Evolutionary conservation across 1,140 invertebrate genomes (phyloP).

Genomic region (Drosophila miranda): DNA sequence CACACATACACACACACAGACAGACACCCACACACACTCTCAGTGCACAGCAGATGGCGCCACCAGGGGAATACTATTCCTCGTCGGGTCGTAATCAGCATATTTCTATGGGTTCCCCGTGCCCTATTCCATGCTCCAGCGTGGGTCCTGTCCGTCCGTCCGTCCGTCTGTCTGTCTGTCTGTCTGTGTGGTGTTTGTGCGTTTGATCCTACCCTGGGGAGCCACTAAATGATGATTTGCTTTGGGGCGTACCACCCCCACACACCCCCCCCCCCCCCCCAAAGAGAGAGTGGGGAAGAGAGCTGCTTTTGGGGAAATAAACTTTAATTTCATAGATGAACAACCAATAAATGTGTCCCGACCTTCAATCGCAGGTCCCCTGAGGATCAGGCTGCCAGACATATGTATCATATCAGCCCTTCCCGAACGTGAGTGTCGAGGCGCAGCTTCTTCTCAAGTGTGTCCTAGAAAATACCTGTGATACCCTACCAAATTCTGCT

Average conservation of each 20-base stretch:
- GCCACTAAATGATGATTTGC: slow-evolving; percentile 58
- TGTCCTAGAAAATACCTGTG: too few species aligned
- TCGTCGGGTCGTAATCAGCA: slow-evolving; percentile 43
- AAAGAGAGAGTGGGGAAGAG: neutral
- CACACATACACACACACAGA: neutral
- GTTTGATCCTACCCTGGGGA: slow-evolving; percentile 50
- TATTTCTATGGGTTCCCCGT: slow-evolving; percentile 26
- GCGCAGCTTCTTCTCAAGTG: too few species aligned
- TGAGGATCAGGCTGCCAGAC: too few species aligned
- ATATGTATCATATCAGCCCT: too few species aligned
- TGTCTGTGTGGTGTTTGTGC: slow-evolving; percentile 12
- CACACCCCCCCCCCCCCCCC: too few species aligned
- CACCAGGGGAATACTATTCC: slow-evolving; percentile 22
- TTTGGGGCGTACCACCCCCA: slow-evolving; percentile 40
- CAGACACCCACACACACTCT: neutral
- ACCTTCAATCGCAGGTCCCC: neutral
- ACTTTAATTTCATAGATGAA: slow-evolving; percentile 50
- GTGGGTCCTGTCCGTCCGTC: neutral
- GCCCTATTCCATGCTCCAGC: too few species aligned
- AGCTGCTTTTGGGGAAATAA: slow-evolving; percentile 18
- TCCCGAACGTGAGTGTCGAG: too few species aligned
- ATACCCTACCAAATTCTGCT: too few species aligned
- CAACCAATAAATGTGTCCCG: slow-evolving; percentile 22
- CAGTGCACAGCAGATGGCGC: slow-evolving; percentile 33
- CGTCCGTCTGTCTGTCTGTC: slow-evolving; percentile 5